Base-by-base conservation (phyloP, 1,140 invertebrate species). In the Papilio helenus region DNA sequence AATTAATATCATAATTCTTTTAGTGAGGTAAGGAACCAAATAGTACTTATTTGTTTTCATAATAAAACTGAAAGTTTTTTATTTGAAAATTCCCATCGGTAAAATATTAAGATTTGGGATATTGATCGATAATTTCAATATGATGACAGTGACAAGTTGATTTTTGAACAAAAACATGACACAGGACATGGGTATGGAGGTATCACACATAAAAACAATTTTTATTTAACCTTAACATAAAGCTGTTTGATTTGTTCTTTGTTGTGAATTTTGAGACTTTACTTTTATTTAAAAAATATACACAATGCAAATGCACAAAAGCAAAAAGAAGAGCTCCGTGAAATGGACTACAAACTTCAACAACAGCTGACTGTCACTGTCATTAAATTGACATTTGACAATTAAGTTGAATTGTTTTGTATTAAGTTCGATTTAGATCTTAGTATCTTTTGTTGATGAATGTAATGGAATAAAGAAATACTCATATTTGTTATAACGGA, bases 1-100 rank as follows among this genome's bases (percentile, higher is more conserved):
- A 39, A 77, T 77, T 29, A 87, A 68, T 61, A 80, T 83, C 87
- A 89, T 90, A 39, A 72, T 79, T 26, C 16, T 74, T 23, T 76
- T 76, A 20, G 5, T 72, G 29, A 18, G 4, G 3, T 5, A 18
- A 18, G 46, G 4, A 49, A 18, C 14, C 16, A 18, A 18, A 49
- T 49, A 49, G 5, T 49, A 18, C 18, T 18, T 55, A 20, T 9
- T 55, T 9, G 20, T 55, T 55, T 9, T 20, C 51, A 55, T 20
- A 20, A n/a, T n/a, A 55, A 55, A 5, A 51, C 51, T 8, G 7
- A 55, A 55, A 55, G 51, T 55, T 20, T 5, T 55, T 55, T 18
- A 55, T 55, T 55, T n/a, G 20, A 3, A 55, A 55, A 55, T 9
- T 55, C n/a, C 18, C 51, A 20, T 20, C n/a, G 18, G n/a, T n/a